Base-by-base conservation (phyloP, 1,140 invertebrate genomes). In the Piezodorus guildinii region DNA sequence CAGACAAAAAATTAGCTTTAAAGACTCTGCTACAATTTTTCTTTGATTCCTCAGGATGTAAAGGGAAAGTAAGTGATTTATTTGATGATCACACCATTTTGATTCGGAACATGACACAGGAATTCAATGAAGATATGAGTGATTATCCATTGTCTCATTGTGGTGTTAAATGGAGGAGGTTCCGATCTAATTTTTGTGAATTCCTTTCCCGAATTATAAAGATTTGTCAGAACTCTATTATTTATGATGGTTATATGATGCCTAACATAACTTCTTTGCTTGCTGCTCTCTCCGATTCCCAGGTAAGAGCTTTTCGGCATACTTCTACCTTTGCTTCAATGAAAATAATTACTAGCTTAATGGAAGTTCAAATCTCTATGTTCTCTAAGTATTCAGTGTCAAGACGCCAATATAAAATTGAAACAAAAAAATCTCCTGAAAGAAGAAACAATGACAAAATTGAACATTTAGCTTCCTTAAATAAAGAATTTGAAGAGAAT, bases 401-500 rank as follows among this genome's bases (percentile, higher is more conserved):
- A 16, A 25, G 9, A 27, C 17, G 52, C 14, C 52, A 56, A 25
- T 25, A 23, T 56, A n/a, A 8, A 56, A 2, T 25, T 9, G 52
- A 56, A 56, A 25, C 2, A 1, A 25, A 16, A 16, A 56, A 56
- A 15, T 10, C 21, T 25, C 15, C 17, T 39, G 21, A 25, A 1
- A 58, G 19, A 49, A 64, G 51, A 66, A 21, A 14, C 63, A 19
- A 62, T 65, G n/a, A 56, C 45, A 59, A 54, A 60, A 12, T 59
- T 64, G 23, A 64, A 64, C 34, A 58, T 62, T 23, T 52, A 52
- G 60, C 44, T 21, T 56, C 62, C 54, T 43, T 51, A 25, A 63
- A 23, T 63, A 61, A 51, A 30, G 62, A 62, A 64, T 39, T 67
- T 67, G 60, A 68, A 63, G 65, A 56, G 21, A 61, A 65, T 44